Evolutionary conservation across 2,888 invertebrate genomes (phyloP).

Genomic region (Drosophila koepferae): DNA sequence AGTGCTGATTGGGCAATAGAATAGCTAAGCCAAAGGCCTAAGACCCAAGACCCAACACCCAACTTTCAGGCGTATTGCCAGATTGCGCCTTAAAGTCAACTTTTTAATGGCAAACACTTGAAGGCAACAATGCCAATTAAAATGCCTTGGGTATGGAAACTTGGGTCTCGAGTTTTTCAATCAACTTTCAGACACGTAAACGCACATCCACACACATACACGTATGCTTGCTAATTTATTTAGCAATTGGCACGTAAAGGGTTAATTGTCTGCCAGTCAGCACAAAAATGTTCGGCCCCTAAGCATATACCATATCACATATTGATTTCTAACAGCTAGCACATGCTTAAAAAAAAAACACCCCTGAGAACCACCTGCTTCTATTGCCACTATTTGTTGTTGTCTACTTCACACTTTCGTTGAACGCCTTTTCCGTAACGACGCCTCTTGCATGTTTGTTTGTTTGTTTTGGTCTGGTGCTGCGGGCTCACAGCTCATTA

Average conservation of each 20-base stretch:
- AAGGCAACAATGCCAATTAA: constrained; percentile 63
- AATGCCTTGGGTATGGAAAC: constrained; percentile 36
- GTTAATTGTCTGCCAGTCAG: constrained; percentile 73
- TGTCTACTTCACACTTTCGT: constrained; percentile 57
- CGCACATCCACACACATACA: constrained; percentile 17
- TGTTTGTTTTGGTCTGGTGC: constrained; percentile 47
- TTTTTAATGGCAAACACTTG: constrained; percentile 53
- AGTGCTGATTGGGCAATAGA: constrained; percentile 39
- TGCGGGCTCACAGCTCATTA: constrained; percentile 41
- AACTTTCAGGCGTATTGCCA: constrained; percentile 32
- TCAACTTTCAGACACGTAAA: constrained; percentile 29
- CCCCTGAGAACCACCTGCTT: neutral
- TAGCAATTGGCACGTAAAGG: constrained; percentile 76
- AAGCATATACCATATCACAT: constrained; percentile 22
- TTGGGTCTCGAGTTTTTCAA: constrained; percentile 45
- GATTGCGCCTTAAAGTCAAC: constrained; percentile 51
- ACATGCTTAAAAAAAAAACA: constrained; percentile 37
- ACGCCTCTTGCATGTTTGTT: constrained; percentile 47
- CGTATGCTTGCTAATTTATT: constrained; percentile 54
- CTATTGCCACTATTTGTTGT: constrained; percentile 11
- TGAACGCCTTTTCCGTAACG: constrained; percentile 53
- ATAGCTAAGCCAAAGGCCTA: constrained; percentile 27
- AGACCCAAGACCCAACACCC: constrained; percentile 12
- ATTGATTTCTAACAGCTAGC: constrained; percentile 76
- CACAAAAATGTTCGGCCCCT: constrained; percentile 41